Evolutionary conservation across 2,113 vertebrate species (phyloP), one percentile per base, ranked within the genome.

Genomic region (Misgurnus anguillicaudatus): DNA sequence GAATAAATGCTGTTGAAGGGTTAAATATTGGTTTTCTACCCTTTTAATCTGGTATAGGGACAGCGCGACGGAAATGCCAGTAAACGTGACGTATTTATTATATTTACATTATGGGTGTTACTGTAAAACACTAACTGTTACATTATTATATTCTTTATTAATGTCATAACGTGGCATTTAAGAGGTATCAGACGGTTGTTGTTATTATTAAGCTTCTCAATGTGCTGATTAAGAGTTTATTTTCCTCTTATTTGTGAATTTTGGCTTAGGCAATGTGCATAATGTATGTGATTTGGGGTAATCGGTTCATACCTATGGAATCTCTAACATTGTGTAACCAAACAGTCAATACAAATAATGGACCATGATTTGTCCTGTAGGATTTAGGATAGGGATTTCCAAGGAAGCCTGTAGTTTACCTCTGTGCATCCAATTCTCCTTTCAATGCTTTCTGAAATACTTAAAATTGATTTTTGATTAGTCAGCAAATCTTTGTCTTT

Each of bases 291-390:
- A 10, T 24, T 39, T 36, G 14, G 14, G 47, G 39, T 17, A 8
- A 16, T 72, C 6, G 19, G 36, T 58, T 11, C 9, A 8, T 58
- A 31, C 6, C 69, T 21, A 31, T 58, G 38, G 14, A 70, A 70
- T 19, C 36, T 72, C 36, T 58, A 21, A 21, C 16, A 53, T 76
- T 64, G 45, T 64, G 60, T 53, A 75, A 75, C n/a, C 24, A 76
- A 76, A 5, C 61, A 51, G 31, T 76, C 45, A 64, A 76, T 76
- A 64, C 24, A 38, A 2, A 8, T 48, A 36, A n/a, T 55, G 68
- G 24, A 6, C 6, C 68, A 36, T 38, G 17, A 24, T 42, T 53
- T 31, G 6, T 2, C 51, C 51, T 55, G 16, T 55, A 55, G 9
- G 36, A 17, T 55, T 72, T 39, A 36, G 24, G 45, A 16, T 48